Evolutionary conservation across 1,140 invertebrate genomes (phyloP).

Genomic region (Leptoteleia sp.): DNA sequence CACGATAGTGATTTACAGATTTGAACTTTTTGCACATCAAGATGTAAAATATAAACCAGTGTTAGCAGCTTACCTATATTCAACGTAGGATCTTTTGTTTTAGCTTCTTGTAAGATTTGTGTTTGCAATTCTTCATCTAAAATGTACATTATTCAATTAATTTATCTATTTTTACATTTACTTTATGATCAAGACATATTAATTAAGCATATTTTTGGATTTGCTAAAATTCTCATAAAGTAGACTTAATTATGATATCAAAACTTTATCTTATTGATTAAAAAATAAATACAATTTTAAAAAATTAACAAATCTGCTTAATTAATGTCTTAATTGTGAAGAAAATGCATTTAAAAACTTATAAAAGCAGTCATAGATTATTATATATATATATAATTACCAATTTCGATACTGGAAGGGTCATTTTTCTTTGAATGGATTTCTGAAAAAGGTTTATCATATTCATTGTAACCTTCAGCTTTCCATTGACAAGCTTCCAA

Average conservation of each 20-base stretch:
- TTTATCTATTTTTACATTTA: too few species aligned
- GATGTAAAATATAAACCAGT: neutral
- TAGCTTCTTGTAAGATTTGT: slow-evolving; percentile 74
- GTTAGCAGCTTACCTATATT: slow-evolving; percentile 71
- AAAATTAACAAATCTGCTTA: too few species aligned
- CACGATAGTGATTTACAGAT: slow-evolving; percentile 66
- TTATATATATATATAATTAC: too few species aligned
- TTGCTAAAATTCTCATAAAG: too few species aligned
- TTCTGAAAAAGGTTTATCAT: slow-evolving; percentile 79
- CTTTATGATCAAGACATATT: too few species aligned
- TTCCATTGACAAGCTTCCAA: slow-evolving; percentile 79
- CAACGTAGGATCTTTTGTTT: slow-evolving; percentile 68
- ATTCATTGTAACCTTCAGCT: slow-evolving; percentile 78
- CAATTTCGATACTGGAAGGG: slow-evolving; percentile 72
- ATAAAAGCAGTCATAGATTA: too few species aligned
- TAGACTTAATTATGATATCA: too few species aligned
- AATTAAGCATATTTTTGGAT: too few species aligned
- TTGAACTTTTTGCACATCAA: neutral
- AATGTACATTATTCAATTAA: too few species aligned
- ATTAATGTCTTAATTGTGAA: too few species aligned
- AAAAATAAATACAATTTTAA: too few species aligned
- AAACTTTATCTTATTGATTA: too few species aligned
- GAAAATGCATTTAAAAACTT: slow-evolving; percentile 14
- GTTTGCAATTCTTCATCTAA: slow-evolving; percentile 79
- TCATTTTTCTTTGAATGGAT: slow-evolving; percentile 57